Percentiles rank a stretch among this genome's conserved stretches.
These are phyloP conservation scores for Spilosoma lubricipeda DNA, from an alignment of 2,888 invertebrate genomes.

Conservation along the genomic window DNA sequence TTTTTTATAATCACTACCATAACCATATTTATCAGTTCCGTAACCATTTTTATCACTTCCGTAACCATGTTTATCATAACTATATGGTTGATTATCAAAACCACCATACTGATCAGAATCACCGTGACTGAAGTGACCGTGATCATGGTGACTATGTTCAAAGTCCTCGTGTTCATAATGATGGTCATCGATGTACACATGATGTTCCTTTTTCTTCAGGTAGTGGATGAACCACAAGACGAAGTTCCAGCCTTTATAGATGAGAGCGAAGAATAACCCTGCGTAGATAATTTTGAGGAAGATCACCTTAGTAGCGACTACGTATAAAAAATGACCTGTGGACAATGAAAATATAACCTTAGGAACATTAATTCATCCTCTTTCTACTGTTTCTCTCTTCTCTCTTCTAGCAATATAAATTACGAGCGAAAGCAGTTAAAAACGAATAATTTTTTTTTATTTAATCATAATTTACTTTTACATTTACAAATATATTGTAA, in stretches of 20 bases:
- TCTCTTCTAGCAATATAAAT: neutral
- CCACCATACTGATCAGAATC: constrained; percentile 30
- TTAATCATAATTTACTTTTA: too few relatives aligned
- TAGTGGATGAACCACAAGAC: constrained; percentile 77
- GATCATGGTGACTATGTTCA: constrained; percentile 41
- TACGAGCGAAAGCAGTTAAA: too few relatives aligned
- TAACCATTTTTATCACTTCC: constrained; percentile 29
- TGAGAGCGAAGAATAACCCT: constrained; percentile 68
- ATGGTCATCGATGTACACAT: constrained; percentile 70
- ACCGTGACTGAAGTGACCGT: constrained; percentile 24
- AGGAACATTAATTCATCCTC: neutral
- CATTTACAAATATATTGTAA: neutral
- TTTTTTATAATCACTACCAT: constrained; percentile 50
- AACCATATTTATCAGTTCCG: constrained; percentile 28
- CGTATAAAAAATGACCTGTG: constrained; percentile 80
- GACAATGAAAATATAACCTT: constrained; percentile 51
- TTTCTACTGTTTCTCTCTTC: too few relatives aligned
- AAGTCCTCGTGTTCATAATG: constrained; percentile 45
- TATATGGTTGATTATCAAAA: constrained; percentile 47
- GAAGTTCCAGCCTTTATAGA: constrained; percentile 76
- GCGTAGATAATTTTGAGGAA: constrained; percentile 77
- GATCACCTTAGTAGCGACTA: constrained; percentile 75
- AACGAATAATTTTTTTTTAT: too few relatives aligned
- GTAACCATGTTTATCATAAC: constrained; percentile 37
- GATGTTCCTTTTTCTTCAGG: constrained; percentile 68